Evolutionary conservation across 2,888 invertebrate genomes (phyloP).

Genomic region (Scaptomyza polygonia): DNA sequence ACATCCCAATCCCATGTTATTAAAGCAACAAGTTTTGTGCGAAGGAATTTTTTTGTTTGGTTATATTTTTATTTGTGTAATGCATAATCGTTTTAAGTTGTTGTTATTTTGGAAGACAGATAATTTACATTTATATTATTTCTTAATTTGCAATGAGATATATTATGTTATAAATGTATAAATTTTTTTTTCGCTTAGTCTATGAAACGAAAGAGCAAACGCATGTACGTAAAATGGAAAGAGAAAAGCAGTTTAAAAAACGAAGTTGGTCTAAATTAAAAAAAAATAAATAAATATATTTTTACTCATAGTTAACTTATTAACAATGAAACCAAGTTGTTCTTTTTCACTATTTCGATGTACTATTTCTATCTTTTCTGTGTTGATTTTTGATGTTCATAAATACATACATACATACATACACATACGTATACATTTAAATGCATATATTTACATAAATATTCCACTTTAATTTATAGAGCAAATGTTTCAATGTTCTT

Average conservation of each 20-base stretch:
- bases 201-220: slow-evolving; percentile 13
- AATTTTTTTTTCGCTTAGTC: slow-evolving; percentile 6
- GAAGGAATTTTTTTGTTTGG: slow-evolving; percentile 19
- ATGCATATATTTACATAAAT: slow-evolving; percentile 29
- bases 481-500: slow-evolving; percentile 45
- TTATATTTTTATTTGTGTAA: slow-evolving; percentile 39
- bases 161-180: slow-evolving; percentile 6
- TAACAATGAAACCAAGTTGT: slow-evolving; percentile 14
- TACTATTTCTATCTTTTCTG: slow-evolving; percentile 24
- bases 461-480: slow-evolving; percentile 57
- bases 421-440: slow-evolving; percentile 17
- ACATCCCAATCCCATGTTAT: slow-evolving; percentile 3
- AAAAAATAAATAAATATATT: slow-evolving; percentile 12
- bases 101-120: slow-evolving; percentile 33
- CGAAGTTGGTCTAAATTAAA: slow-evolving; percentile 10
- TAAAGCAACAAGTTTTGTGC: slow-evolving; percentile 39
- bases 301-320: slow-evolving; percentile 34
- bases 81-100: slow-evolving; percentile 67
- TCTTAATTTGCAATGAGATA: slow-evolving; percentile 19
- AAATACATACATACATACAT: slow-evolving; percentile 12
- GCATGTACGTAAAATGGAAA: slow-evolving; percentile 39
- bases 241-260: background rate
- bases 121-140: slow-evolving; percentile 25
- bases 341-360: slow-evolving; percentile 33
- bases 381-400: slow-evolving; percentile 32